Conservation (phyloP, 1,140 invertebrate species). For the Rhynchophorus ferrugineus region DNA sequence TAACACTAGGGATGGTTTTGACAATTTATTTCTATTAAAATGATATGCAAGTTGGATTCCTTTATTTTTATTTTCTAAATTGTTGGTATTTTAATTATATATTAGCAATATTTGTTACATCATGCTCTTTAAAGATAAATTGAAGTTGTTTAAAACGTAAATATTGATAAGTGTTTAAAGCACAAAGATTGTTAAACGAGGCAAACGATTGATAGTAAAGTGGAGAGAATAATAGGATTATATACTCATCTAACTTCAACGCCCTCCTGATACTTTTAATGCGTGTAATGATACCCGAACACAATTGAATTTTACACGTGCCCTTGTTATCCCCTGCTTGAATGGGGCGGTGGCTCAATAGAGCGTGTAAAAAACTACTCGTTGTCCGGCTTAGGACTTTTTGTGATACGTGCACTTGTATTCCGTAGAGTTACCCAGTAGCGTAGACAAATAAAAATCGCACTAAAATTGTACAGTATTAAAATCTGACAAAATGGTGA, state of each 20-base stretch:
- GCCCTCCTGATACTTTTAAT: conserved; percentile 24
- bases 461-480: too few relatives aligned
- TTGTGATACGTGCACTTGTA: too few relatives aligned
- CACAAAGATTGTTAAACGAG: background rate
- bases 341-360: conserved; percentile 12
- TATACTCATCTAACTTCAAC: conserved; percentile 12
- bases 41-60: background rate
- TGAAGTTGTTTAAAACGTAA: background rate
- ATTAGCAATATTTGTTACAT: too few relatives aligned
- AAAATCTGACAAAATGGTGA: too few relatives aligned
- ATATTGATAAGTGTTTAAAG: background rate
- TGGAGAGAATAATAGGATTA: conserved; percentile 13
- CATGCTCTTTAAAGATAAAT: too few relatives aligned
- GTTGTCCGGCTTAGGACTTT: too few relatives aligned
- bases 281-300: conserved; percentile 31
- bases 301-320: conserved; percentile 34
- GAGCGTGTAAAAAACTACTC: conserved; percentile 24
- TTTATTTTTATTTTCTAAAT: too few relatives aligned
- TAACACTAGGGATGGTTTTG: background rate
- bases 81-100: too few relatives aligned
- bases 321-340: conserved; percentile 19
- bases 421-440: too few relatives aligned
- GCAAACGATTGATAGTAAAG: conserved; percentile 2
- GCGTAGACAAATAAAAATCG: too few relatives aligned
- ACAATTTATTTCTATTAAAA: too few relatives aligned